phyloP scores from a whole-genome alignment of 2,113 vertebrate species.

The Pampusana beccarii region DNA sequence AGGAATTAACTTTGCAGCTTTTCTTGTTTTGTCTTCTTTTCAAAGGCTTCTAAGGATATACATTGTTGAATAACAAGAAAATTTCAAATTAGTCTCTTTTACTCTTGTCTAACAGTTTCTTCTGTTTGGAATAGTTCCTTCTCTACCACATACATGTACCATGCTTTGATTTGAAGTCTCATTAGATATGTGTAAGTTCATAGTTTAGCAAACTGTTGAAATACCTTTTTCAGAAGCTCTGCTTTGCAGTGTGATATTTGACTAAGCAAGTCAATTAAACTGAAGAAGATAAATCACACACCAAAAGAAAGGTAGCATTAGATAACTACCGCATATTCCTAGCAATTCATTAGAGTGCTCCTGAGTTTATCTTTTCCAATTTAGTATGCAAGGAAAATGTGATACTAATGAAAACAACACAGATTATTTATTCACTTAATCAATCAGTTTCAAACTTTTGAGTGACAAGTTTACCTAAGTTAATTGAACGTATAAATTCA shows the following conservation, averaged over 20 bases:
- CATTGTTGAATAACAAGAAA: background rate
- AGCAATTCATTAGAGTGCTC: conserved; percentile 40
- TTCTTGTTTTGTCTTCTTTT: background rate
- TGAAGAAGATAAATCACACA: conserved; percentile 51
- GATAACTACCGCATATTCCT: conserved; percentile 32
- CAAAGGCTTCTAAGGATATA: background rate
- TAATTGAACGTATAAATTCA: conserved; percentile 17
- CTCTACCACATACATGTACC: background rate
- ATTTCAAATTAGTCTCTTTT: background rate
- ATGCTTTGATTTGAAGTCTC: background rate
- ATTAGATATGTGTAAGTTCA: conserved; percentile 20
- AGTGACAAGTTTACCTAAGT: conserved; percentile 38
- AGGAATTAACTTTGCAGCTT: background rate
- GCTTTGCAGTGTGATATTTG: conserved; percentile 24
- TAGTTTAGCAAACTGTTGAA: conserved; percentile 19
- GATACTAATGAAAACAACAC: conserved; percentile 40
- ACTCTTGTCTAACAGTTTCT: background rate
- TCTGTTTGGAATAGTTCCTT: background rate
- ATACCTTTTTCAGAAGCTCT: background rate
- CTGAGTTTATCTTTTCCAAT: conserved; percentile 27
- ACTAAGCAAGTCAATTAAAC: conserved; percentile 57
- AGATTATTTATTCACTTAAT: conserved; percentile 53
- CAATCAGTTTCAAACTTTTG: conserved; percentile 54
- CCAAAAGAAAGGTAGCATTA: conserved; percentile 29
- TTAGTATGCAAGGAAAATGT: conserved; percentile 37